Evolutionary conservation across 1,140 invertebrate genomes (phyloP).

Genomic region (Papilio polyxenes): DNA sequence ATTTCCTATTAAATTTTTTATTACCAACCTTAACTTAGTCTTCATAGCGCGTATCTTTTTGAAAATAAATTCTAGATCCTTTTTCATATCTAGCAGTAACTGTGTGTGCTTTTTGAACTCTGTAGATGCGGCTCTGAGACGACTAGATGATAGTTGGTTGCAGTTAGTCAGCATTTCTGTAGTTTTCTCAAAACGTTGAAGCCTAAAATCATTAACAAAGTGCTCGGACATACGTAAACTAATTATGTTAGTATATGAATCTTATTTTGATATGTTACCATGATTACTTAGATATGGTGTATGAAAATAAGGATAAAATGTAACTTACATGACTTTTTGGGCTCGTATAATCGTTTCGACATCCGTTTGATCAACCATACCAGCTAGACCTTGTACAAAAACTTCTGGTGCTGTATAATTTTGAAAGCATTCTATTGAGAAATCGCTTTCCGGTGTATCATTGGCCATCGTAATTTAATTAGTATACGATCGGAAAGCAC

Average conservation of each 20-base stretch:
- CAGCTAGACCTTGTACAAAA: slow-evolving; percentile 93
- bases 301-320: not conserved
- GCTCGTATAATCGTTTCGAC: slow-evolving; percentile 94
- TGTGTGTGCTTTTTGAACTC: slow-evolving; percentile 96
- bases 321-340: slow-evolving; percentile 95
- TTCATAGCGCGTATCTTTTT: slow-evolving; percentile 88
- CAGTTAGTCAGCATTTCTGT: slow-evolving; percentile 98
- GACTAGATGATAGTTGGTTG: slow-evolving; percentile 91
- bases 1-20: not conserved
- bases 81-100: slow-evolving; percentile 87
- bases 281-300: not conserved
- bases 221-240: no score
- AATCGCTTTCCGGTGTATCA: slow-evolving; percentile 79
- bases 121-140: slow-evolving; percentile 89
- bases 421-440: slow-evolving; percentile 89
- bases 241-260: no score
- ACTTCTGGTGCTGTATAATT: slow-evolving; percentile 95
- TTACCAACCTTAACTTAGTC: slow-evolving; percentile 85
- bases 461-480: slow-evolving; percentile 65
- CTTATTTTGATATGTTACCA: no score
- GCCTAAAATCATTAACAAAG: slow-evolving; percentile 82
- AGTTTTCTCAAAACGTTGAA: slow-evolving; percentile 97
- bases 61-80: slow-evolving; percentile 86
- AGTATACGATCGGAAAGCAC: no score
- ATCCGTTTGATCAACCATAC: slow-evolving; percentile 94